Evolutionary conservation across 2,113 vertebrate species (phyloP), one percentile per base, ranked within the genome.

Genomic region (Eidolon helvum): DNA sequence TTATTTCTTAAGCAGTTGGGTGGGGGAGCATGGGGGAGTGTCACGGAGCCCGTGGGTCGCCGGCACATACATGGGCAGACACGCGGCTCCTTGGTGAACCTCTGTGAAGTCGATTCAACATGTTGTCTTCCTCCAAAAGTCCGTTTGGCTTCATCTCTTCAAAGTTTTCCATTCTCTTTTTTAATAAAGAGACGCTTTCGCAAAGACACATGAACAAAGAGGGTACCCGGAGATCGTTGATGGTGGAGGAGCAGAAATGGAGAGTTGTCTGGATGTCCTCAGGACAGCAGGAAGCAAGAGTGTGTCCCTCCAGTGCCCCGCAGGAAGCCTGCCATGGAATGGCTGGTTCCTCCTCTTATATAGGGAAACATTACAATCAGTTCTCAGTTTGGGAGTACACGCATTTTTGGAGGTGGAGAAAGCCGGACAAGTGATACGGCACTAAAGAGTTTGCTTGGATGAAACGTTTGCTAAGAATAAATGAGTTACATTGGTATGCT

Each of bases 391-490:
- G 40, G 84, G 50, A 80, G 57, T 15, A 10, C 3, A 30, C 7
- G 3, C 2, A 11, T 0, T 1, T n/a, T 75, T 82, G 87, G 21
- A 90, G 21, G 30, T 55, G 26, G 11, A 84, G 16, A 79, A 55
- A 92, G 35, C 38, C 63, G 53, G 38, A 16, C 48, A 45, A 82
- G 33, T 24, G 28, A 14, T 65, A 53, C 0, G 2, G 35, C 79
- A 88, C 38, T n/a, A 30, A 45, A 33, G 26, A 77, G 28, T 4
- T 24, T 65, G 2, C 16, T 61, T 35, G 12, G n/a, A 59, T 35
- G 35, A 83, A 86, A 69, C 35, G 16, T 82, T 92, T 71, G 69
- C 22, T 82, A 63, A 59, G n/a, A 90, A 35, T 65, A 90, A 82
- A 43, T 50, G 40, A 85, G 10, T 83, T 43, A 10, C 24, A 11